Conservation (phyloP, 2,113 vertebrate species). For the Elephas maximus region DNA sequence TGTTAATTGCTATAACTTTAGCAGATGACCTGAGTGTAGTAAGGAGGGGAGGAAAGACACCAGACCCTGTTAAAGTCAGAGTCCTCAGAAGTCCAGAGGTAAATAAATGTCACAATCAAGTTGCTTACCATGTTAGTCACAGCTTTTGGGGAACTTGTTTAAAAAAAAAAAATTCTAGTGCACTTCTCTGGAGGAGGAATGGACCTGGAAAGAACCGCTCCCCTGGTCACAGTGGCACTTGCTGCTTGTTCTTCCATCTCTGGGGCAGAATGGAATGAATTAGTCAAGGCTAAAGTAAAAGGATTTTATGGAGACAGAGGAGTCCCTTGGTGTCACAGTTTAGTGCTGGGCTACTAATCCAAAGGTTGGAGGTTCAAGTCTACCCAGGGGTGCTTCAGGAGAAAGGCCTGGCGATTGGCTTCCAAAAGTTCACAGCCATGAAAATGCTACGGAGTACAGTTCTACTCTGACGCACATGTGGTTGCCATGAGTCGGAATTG, state of each 20-base stretch:
- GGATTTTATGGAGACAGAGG: too few relatives aligned
- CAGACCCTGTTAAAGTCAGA: background rate
- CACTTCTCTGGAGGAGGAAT: fast-evolving
- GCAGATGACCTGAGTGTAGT: fast-evolving
- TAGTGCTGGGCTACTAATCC: too few relatives aligned
- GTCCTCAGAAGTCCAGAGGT: background rate
- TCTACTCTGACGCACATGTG: background rate
- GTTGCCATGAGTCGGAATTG: background rate
- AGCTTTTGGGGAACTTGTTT: fast-evolving
- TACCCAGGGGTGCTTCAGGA: too few relatives aligned
- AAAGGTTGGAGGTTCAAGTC: too few relatives aligned
- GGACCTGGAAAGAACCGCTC: fast-evolving
- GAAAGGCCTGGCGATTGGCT: too few relatives aligned
- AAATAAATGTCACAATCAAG: fast-evolving
- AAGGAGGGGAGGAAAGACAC: background rate
- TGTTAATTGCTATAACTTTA: fast-evolving
- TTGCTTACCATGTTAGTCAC: fast-evolving
- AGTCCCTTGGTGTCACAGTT: too few relatives aligned
- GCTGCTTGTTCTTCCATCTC: background rate
- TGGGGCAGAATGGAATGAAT: too few relatives aligned
- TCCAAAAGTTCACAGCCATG: too few relatives aligned
- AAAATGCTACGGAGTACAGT: background rate
- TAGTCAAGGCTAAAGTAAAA: fast-evolving
- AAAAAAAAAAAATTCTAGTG: fast-evolving
- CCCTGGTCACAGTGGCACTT: fast-evolving